Base-by-base conservation (phyloP, 2,888 invertebrate species). In the Helleia helle region DNA sequence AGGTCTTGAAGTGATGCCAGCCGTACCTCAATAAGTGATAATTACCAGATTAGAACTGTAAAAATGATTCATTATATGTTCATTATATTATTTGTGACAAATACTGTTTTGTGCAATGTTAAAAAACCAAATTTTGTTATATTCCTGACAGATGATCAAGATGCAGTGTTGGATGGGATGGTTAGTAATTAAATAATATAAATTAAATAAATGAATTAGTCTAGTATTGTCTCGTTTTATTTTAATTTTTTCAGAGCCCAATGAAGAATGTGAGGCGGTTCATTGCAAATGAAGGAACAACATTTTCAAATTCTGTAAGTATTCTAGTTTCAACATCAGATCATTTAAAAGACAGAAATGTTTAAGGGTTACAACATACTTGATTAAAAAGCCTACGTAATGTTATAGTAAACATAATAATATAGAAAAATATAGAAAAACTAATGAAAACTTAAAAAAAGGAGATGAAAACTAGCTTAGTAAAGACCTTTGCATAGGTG, bases 101-200 rank as follows among this genome's bases (percentile, higher is more conserved):
- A 46, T 15, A 27, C 15, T 14, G 56, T 62, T 26, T 48, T 49
- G 40, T 62, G 69, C 49, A 59, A 58, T 36, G 54, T 55, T 26
- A 56, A 44, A 25, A 66, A 59, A 57, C 90, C 92, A 17, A 96
- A 95, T 74, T 90, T 96, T 60, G 84, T 96, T 31, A 61, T 95
- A 26, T 84, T 96, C 51, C 59, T 96, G 38, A 93, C 93, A 0
- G 96, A 96, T 66, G 96, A 96, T 75, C 94, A 95, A 70, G 96
- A 96, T 83, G 76, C 88, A 2, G 74, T 87, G n/a, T 72, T 96
- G 36, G 89, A 91, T 64, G 92, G 94, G 38, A 87, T 94, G 88
- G 92, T 93, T 86, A 86, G 87, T 84, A 62, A 42, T 50, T 48
- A 48, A 50, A 51, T 55, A 47, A 46, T 45, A 36, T 40, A 50